Conservation (phyloP, 2,888 invertebrate species). For the Lepidocyrtoides sp. region DNA sequence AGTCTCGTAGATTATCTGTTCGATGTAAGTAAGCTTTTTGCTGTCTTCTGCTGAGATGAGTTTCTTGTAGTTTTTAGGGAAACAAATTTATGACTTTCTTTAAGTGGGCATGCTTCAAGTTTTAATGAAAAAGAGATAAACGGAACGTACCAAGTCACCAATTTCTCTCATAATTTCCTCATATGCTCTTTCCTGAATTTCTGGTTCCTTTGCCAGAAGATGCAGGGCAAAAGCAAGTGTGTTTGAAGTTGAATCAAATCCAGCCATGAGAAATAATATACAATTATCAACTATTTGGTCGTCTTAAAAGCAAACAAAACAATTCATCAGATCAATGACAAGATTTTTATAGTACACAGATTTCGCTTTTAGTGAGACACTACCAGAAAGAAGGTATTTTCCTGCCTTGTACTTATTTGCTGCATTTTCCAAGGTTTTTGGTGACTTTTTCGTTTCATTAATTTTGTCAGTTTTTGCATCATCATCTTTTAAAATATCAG, state of each 20-base stretch:
- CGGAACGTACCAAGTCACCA: constrained; percentile 83
- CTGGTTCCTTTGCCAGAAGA: constrained; percentile 83
- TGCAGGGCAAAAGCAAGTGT: constrained; percentile 84
- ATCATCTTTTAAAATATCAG: constrained; percentile 83
- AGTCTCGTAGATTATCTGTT: constrained; percentile 84
- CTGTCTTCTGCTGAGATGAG: constrained; percentile 83
- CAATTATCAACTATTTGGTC: constrained; percentile 84
- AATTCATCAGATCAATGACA: not conserved
- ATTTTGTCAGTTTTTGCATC: constrained; percentile 48
- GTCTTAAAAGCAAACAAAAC: constrained; percentile 72
- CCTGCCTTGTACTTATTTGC: constrained; percentile 49
- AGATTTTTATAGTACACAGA: not conserved
- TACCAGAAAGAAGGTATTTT: constrained; percentile 79
- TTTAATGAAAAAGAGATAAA: too few relatives aligned
- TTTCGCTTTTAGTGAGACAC: too few relatives aligned
- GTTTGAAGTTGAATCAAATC: constrained; percentile 85
- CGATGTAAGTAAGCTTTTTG: constrained; percentile 82
- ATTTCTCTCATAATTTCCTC: constrained; percentile 84
- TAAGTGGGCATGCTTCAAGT: not conserved
- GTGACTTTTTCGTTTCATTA: not conserved
- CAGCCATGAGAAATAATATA: constrained; percentile 84
- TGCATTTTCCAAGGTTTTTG: constrained; percentile 19
- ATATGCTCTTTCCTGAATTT: constrained; percentile 84
- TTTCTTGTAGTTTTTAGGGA: constrained; percentile 64
- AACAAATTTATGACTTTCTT: not conserved